A percentile compares a stretch with the other conserved stretches of the same genome.
phyloP scores from a whole-genome alignment of 2,888 invertebrate genomes.

The Entomobrya multifasciata region DNA sequence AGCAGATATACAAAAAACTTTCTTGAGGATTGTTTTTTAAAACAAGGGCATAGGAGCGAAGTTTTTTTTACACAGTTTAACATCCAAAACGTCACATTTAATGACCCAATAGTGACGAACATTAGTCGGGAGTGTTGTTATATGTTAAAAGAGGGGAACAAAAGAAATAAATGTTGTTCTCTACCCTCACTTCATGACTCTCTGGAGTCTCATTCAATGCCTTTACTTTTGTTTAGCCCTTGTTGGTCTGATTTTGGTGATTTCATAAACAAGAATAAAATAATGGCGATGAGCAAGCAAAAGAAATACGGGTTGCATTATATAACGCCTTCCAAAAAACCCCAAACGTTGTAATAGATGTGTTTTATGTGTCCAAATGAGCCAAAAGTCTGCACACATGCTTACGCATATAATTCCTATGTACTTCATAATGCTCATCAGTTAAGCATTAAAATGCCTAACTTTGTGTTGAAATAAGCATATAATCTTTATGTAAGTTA shows the following conservation, averaged over 20 bases:
- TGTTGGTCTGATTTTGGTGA: constrained; percentile 41
- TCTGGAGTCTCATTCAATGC: constrained; percentile 59
- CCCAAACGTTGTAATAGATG: too few relatives aligned
- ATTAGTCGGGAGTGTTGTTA: constrained; percentile 59
- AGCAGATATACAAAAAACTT: constrained; percentile 15
- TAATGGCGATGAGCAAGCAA: constrained; percentile 23
- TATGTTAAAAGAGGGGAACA: constrained; percentile 48
- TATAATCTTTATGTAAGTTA: too few relatives aligned
- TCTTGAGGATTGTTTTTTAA: not conserved
- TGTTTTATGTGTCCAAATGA: too few relatives aligned
- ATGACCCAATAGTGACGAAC: constrained; percentile 58
- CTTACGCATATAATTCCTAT: too few relatives aligned
- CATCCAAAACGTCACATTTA: constrained; percentile 58
- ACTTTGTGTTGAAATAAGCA: too few relatives aligned
- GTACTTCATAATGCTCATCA: too few relatives aligned
- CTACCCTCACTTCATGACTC: constrained; percentile 51
- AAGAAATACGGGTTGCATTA: constrained; percentile 23
- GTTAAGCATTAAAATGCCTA: too few relatives aligned
- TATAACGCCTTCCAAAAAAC: constrained; percentile 17
- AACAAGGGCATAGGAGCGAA: not conserved
- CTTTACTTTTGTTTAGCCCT: constrained; percentile 35
- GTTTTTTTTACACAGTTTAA: constrained; percentile 39
- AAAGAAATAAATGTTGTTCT: constrained; percentile 46
- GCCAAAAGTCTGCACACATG: too few relatives aligned
- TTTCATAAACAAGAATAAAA: constrained; percentile 53